A percentile compares a stretch with the other conserved stretches of the same genome.
Evolutionary conservation across 2,888 invertebrate species (phyloP).

Genomic region (Coelopa pilipes): DNA sequence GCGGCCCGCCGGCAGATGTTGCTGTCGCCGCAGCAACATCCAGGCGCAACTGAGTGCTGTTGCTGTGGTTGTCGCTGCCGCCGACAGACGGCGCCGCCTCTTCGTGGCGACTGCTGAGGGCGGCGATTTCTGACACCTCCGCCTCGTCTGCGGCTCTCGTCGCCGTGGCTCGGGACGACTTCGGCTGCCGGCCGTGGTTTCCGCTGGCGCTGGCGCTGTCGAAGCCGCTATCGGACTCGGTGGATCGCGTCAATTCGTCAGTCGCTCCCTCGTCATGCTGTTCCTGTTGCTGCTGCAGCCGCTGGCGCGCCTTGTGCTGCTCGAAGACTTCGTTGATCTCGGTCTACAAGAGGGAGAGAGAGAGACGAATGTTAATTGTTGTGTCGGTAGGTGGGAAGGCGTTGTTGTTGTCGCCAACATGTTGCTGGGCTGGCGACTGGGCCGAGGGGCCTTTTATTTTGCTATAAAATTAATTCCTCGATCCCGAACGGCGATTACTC

Average conservation of each 20-base stretch:
- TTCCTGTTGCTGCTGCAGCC: slow-evolving; percentile 49
- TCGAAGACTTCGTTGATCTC: slow-evolving; percentile 68
- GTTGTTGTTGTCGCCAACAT: background rate
- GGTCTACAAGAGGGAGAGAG: slow-evolving; percentile 54
- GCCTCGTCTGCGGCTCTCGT: slow-evolving; percentile 38
- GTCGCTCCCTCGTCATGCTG: slow-evolving; percentile 31
- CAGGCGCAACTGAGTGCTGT: slow-evolving; percentile 38
- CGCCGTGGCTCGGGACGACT: slow-evolving; percentile 31
- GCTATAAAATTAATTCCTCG: slow-evolving; percentile 10
- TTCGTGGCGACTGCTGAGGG: slow-evolving; percentile 39
- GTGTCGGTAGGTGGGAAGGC: too few relatives aligned
- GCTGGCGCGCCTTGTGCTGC: slow-evolving; percentile 59
- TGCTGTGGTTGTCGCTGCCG: slow-evolving; percentile 36
- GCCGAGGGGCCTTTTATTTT: slow-evolving; percentile 1
- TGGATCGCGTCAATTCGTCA: slow-evolving; percentile 64
- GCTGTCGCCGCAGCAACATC: slow-evolving; percentile 39
- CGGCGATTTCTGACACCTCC: slow-evolving; percentile 45
- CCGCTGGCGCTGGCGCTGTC: slow-evolving; percentile 52
- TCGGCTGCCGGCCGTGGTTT: slow-evolving; percentile 33
- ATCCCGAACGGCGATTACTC: slow-evolving; percentile 18
- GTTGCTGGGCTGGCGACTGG: background rate
- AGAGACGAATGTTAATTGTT: background rate
- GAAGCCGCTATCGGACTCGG: slow-evolving; percentile 61
- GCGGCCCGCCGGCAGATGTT: slow-evolving; percentile 40
- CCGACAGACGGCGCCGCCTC: slow-evolving; percentile 29